A percentile compares a stretch with the other conserved stretches of the same genome.
Conservation (phyloP, 2,888 invertebrate genomes). For the Adela reaumurella region DNA sequence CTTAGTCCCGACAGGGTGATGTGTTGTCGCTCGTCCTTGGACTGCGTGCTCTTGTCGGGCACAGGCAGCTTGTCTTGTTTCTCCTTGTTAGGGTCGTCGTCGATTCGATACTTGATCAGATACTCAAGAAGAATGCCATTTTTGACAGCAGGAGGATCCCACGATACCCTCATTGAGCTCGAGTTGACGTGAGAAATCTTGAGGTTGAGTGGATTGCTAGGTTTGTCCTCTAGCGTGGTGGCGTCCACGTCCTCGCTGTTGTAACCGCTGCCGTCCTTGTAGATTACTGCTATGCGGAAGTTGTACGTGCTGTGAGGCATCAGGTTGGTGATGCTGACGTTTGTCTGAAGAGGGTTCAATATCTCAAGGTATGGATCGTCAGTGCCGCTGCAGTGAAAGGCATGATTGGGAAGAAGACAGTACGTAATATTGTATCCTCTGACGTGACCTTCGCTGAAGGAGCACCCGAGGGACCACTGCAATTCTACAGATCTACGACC, state of each 20-base stretch:
- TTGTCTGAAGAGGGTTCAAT: slow-evolving; percentile 45
- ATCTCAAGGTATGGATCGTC: slow-evolving; percentile 30
- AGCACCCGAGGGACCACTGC: slow-evolving; percentile 75
- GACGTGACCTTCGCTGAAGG: slow-evolving; percentile 66
- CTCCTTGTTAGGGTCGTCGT: slow-evolving; percentile 21
- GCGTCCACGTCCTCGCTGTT: slow-evolving; percentile 59
- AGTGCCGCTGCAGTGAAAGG: slow-evolving; percentile 52
- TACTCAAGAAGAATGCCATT: slow-evolving; percentile 75
- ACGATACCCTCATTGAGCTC: slow-evolving; percentile 59
- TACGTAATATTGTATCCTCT: slow-evolving; percentile 73
- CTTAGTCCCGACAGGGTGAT: slow-evolving; percentile 34
- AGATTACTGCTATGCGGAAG: slow-evolving; percentile 63
- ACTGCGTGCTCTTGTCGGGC: slow-evolving; percentile 3
- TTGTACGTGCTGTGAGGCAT: slow-evolving; percentile 74
- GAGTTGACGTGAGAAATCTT: slow-evolving; percentile 57
- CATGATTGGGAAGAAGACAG: slow-evolving; percentile 59
- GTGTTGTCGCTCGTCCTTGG: slow-evolving; percentile 11
- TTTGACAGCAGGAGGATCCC: slow-evolving; percentile 65
- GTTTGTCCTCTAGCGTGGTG: slow-evolving; percentile 69
- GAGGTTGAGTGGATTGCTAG: slow-evolving; percentile 57
- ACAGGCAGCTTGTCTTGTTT: slow-evolving; percentile 17
- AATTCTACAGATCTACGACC: slow-evolving; percentile 57
- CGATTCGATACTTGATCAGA: slow-evolving; percentile 49
- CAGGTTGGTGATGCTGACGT: slow-evolving; percentile 58
- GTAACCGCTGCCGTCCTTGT: slow-evolving; percentile 48